A percentile compares a stretch with the other conserved stretches of the same genome.
Conservation (phyloP, 2,888 invertebrate genomes). For the Xanthia togata region DNA sequence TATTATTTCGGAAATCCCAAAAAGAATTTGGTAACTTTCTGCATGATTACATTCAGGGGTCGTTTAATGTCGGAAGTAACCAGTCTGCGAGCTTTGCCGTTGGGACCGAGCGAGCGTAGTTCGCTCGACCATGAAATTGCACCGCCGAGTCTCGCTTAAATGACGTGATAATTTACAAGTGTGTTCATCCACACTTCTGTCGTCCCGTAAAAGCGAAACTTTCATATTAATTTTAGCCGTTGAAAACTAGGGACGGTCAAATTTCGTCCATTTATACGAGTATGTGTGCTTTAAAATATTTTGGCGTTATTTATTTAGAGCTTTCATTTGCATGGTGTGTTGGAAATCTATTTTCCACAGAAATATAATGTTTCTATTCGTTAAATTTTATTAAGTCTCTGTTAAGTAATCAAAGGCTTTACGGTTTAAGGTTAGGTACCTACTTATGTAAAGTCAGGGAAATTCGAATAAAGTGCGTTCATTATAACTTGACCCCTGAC, state of each 20-base stretch:
- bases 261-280: conserved; percentile 39
- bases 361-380: background rate
- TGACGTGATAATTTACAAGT: conserved; percentile 82
- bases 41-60: conserved; percentile 65
- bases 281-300: conserved; percentile 45
- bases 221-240: conserved; percentile 70
- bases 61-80: conserved; percentile 63
- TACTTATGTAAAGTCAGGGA: background rate
- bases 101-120: conserved; percentile 63
- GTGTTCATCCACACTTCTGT: conserved; percentile 74
- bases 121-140: conserved; percentile 80
- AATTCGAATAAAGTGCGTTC: background rate
- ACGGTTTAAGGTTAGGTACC: too few relatives aligned
- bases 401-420: background rate
- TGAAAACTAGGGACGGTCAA: conserved; percentile 60
- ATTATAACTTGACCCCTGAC: too few relatives aligned
- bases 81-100: conserved; percentile 58
- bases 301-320: conserved; percentile 32
- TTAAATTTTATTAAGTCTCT: background rate
- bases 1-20: conserved; percentile 53
- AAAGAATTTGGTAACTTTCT: conserved; percentile 60
- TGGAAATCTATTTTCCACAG: background rate
- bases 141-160: conserved; percentile 75
- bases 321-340: conserved; percentile 15
- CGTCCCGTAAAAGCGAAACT: conserved; percentile 68